Conservation (phyloP, 2,888 invertebrate species). For the Rutpela maculata region DNA sequence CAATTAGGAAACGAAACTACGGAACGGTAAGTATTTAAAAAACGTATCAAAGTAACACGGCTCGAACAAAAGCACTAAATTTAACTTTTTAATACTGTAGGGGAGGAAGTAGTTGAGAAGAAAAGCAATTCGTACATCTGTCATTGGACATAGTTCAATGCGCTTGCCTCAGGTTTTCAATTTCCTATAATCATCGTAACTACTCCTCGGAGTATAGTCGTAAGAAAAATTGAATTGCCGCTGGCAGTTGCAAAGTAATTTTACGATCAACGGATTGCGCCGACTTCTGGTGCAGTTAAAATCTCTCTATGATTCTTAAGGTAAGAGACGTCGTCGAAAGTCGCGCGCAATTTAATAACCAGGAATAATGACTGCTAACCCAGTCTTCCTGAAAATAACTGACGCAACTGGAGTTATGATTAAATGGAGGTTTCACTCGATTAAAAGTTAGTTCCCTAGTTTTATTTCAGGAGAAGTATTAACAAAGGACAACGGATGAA, state of each 20-base stretch:
- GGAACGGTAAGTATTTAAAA: conserved; percentile 15
- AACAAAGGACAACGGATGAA: not conserved
- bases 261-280: conserved; percentile 35
- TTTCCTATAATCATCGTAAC: conserved; percentile 55
- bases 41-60: conserved; percentile 1
- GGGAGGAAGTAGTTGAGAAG: conserved; percentile 32
- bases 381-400: conserved; percentile 8
- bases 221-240: conserved; percentile 46
- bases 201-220: conserved; percentile 51
- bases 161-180: conserved; percentile 54
- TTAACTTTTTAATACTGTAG: conserved; percentile 37
- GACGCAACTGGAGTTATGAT: conserved; percentile 5
- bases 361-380: conserved; percentile 10
- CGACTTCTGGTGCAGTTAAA: conserved; percentile 33
- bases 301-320: not conserved
- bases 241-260: conserved; percentile 44
- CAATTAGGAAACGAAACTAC: conserved; percentile 7
- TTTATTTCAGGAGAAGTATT: not conserved
- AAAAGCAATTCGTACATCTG: conserved; percentile 44
- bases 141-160: conserved; percentile 47
- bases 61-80: conserved; percentile 36
- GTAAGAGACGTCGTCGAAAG: not conserved
- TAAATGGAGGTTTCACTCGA: not conserved
- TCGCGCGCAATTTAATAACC: conserved; percentile 28
- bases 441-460: not conserved